Percentiles rank a stretch among this genome's conserved stretches.
These are phyloP conservation scores for Agrilus cyanescens DNA, from an alignment of 2,888 invertebrate species.

Conservation along the genomic window DNA sequence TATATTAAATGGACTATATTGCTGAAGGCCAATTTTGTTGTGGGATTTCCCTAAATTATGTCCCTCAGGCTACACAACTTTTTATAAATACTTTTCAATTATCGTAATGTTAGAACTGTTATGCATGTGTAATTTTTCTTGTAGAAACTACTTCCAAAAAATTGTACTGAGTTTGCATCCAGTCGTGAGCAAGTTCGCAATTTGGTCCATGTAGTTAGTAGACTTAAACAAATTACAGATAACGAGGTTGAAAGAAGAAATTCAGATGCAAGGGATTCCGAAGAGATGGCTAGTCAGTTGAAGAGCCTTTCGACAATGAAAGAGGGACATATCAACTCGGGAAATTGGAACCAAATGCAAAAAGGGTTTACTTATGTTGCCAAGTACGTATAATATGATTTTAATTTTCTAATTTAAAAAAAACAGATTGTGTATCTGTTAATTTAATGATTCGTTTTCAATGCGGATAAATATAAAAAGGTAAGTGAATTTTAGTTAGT, in stretches of 20 bases:
- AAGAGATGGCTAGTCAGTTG: constrained; percentile 42
- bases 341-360: constrained; percentile 41
- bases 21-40: no score
- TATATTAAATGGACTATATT: no score
- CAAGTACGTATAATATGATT: constrained; percentile 28
- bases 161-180: constrained; percentile 42
- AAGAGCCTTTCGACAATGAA: constrained; percentile 34
- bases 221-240: constrained; percentile 43
- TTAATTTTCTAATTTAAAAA: neutral
- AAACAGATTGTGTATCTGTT: neutral
- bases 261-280: constrained; percentile 40
- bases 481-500: constrained; percentile 1
- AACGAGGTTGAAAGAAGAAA: constrained; percentile 29
- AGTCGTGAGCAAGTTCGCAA: constrained; percentile 44
- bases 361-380: constrained; percentile 40
- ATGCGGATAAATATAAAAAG: neutral
- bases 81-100: no score
- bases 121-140: constrained; percentile 9
- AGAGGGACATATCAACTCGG: constrained; percentile 22
- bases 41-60: no score
- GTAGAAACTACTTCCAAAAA: constrained; percentile 42
- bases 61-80: no score
- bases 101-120: no score
- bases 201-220: constrained; percentile 41
- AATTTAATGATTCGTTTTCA: neutral